These are phyloP conservation scores for Sebastes dallii DNA, from an alignment of 2,797 vertebrate species.

Conservation along the genomic window DNA sequence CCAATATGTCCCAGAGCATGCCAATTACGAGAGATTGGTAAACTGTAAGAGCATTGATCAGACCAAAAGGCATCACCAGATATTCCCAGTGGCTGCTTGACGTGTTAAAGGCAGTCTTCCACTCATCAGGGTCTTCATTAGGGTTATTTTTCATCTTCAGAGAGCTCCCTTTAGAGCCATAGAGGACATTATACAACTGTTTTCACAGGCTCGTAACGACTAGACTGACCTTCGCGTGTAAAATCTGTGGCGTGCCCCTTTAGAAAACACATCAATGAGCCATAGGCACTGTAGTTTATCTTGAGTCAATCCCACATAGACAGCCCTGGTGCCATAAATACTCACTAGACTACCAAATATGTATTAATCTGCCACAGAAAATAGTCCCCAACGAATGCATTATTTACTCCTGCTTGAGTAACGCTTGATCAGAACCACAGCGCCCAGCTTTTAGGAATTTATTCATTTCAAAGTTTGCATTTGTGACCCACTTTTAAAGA, in stretches of 20 bases:
- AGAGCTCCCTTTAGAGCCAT: neutral
- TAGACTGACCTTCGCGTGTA: neutral
- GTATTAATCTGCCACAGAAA: neutral
- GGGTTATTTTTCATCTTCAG: neutral
- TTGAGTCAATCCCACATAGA: neutral
- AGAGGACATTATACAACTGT: neutral
- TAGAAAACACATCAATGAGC: neutral
- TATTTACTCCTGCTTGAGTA: neutral
- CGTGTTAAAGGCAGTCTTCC: neutral
- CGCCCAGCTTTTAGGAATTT: neutral
- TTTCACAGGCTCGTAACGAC: neutral
- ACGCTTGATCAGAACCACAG: neutral
- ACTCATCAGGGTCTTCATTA: neutral
- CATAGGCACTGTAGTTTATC: neutral
- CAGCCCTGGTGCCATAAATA: neutral
- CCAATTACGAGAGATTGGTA: neutral
- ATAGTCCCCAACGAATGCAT: neutral
- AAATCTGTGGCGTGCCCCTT: neutral
- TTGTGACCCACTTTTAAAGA: constrained; percentile 16
- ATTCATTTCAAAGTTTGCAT: neutral
- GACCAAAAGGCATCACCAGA: neutral
- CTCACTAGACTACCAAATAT: neutral
- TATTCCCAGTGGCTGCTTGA: neutral
- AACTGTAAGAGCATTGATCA: neutral
- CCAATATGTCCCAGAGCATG: neutral